These are phyloP conservation scores for Trogon melanurus DNA, from an alignment of 2,113 vertebrate species.

Conservation along the genomic window DNA sequence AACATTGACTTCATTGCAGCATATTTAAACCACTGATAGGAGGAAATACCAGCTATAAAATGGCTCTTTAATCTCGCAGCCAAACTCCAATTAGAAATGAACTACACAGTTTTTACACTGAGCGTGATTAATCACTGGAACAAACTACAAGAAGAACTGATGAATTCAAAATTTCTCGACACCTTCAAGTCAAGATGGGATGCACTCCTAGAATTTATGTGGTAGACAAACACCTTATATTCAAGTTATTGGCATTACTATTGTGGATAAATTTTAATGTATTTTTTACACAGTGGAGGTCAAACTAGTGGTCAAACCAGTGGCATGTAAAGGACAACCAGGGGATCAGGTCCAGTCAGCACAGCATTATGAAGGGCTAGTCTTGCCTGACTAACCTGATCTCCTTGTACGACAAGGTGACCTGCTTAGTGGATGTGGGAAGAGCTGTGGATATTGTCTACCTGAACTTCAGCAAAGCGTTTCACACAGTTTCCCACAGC, in stretches of 20 bases:
- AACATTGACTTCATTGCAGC: conserved; percentile 9
- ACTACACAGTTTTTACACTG: not conserved
- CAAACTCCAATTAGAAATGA: conserved; percentile 56
- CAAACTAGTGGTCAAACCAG: not conserved
- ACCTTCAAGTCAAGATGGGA: not conserved
- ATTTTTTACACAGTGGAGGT: not conserved
- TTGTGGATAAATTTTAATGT: not conserved
- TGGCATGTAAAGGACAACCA: no score
- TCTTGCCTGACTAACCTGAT: no score
- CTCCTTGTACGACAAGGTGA: no score
- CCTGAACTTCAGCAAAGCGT: no score
- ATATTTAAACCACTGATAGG: conserved; percentile 21
- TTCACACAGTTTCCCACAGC: no score
- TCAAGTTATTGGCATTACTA: not conserved
- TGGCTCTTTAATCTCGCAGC: conserved; percentile 18
- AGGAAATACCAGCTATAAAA: conserved; percentile 46
- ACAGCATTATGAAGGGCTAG: no score
- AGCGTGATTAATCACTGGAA: conserved; percentile 41
- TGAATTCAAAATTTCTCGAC: not conserved
- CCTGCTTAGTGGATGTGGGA: no score
- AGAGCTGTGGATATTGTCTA: no score
- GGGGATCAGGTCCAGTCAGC: no score
- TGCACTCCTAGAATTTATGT: not conserved
- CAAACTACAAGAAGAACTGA: conserved; percentile 6
- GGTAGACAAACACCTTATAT: not conserved